phyloP scores from a whole-genome alignment of 2,888 invertebrate genomes.

The Ptycholaimellus sp. region DNA sequence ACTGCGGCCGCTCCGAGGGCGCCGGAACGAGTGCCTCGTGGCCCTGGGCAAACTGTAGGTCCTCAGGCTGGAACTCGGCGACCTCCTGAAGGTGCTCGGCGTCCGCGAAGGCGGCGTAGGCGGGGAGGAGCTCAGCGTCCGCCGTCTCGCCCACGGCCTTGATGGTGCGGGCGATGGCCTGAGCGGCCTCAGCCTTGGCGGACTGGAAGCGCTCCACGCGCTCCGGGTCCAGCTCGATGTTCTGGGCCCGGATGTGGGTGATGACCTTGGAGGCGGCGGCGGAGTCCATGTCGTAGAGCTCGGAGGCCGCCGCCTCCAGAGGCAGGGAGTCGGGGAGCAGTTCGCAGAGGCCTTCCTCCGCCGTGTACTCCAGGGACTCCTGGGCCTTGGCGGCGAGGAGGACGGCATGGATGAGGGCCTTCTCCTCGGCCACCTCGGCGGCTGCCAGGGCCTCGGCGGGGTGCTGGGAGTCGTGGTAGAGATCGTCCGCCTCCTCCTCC shows the following conservation, averaged over 20 bases:
- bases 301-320: background rate
- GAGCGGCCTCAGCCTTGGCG: background rate
- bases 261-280: background rate
- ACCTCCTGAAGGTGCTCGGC: too few relatives aligned
- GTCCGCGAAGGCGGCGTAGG: too few relatives aligned
- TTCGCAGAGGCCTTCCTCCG: too few relatives aligned
- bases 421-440: background rate
- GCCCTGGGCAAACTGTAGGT: too few relatives aligned
- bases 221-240: background rate
- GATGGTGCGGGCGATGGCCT: background rate
- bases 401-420: background rate
- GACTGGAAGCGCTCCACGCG: background rate
- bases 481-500: too few relatives aligned
- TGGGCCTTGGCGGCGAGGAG: background rate
- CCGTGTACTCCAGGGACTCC: too few relatives aligned
- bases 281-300: background rate
- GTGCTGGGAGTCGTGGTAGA: too few relatives aligned
- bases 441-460: background rate
- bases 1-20: too few relatives aligned
- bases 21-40: too few relatives aligned
- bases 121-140: too few relatives aligned
- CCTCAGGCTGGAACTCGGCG: too few relatives aligned
- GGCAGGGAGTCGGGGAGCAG: too few relatives aligned
- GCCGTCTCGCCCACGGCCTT: background rate
- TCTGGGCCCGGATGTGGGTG: background rate